Base-by-base conservation (phyloP, 37 sponge, comb jelly and placozoan species). In the Hexactinellida sp. region DNA sequence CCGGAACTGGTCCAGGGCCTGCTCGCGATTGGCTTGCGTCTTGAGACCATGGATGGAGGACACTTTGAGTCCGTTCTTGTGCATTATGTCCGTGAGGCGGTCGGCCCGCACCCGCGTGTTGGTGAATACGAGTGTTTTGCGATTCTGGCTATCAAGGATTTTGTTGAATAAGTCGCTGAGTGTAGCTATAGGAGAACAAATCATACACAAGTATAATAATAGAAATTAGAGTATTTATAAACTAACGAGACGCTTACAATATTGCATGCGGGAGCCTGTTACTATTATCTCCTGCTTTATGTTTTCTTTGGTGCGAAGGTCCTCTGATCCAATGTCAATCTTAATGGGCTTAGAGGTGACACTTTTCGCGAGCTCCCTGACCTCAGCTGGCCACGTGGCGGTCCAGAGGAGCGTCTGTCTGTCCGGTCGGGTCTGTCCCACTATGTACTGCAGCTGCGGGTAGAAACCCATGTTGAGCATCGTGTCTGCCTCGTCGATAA, bases 401-500 rank as follows among this genome's bases (percentile, higher is more conserved):
- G 76, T 63, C 76, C 76, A 63, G 25, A 63, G 34, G 5, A 63
- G 76, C 5, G 76, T 63, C 76, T 63, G 76, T 63, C 76, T 63
- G 34, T 63, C 76, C 3, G 25, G 25, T 63, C 76, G 21, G 19
- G 76, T 63, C 13, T n/a, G 25, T 7, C 13, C 5, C 3, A 63
- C 30, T 7, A 63, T 25, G 34, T 63, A 25, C 21, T 63, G 30
- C 5, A 63, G 3, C 76, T 63, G 76, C 34, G 21, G 21, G 34
- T 63, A 63, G 76, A 63, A 63, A 32, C 76, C 76, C 76, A 63
- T 63, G 13, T 28, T 63, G 34, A 63, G 76, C 76, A 63, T 63
- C 34, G 76, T 63, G 34, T 63, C 76, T 32, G 76, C 76, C 34
- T 63, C 76, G 13, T 63, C 76, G 3, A 63, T 10, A 7, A 63